Evolutionary conservation across 64 coral and sea anemone species (phyloP).

Genomic region (Actinia equina): DNA sequence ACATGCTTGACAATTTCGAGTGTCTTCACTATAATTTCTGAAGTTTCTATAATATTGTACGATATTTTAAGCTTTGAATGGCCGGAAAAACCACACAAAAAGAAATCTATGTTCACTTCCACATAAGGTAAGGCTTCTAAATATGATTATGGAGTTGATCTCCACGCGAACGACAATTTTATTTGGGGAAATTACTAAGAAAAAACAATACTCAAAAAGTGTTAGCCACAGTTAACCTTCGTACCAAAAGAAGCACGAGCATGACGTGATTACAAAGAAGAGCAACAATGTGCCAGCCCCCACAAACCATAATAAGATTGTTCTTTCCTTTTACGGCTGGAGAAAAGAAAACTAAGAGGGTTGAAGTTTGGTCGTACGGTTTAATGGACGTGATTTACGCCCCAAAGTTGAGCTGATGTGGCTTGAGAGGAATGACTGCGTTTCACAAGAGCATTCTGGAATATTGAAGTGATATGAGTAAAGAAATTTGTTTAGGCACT

Average conservation of each 20-base stretch:
- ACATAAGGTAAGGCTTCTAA: too few relatives aligned
- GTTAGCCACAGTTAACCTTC: too few relatives aligned
- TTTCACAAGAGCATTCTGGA: neutral
- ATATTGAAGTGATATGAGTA: neutral
- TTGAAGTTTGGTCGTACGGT: neutral
- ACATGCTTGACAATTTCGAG: too few relatives aligned
- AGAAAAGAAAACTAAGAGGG: neutral
- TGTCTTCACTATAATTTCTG: too few relatives aligned
- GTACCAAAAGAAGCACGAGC: slow-evolving; percentile 1
- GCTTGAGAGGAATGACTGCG: neutral
- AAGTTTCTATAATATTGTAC: too few relatives aligned
- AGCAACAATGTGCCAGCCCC: neutral
- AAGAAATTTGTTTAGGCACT: neutral
- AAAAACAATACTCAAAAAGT: too few relatives aligned
- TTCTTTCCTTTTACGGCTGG: neutral
- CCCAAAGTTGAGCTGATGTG: neutral
- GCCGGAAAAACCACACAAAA: too few relatives aligned
- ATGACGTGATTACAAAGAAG: neutral
- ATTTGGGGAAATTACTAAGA: too few relatives aligned
- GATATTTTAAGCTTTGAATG: too few relatives aligned
- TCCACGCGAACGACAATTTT: too few relatives aligned
- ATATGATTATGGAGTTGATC: too few relatives aligned
- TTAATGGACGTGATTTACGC: neutral
- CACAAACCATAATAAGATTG: neutral
- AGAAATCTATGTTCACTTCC: too few relatives aligned